phyloP scores from a whole-genome alignment of 2,888 invertebrate species.

The Himalopsyche anomala region DNA sequence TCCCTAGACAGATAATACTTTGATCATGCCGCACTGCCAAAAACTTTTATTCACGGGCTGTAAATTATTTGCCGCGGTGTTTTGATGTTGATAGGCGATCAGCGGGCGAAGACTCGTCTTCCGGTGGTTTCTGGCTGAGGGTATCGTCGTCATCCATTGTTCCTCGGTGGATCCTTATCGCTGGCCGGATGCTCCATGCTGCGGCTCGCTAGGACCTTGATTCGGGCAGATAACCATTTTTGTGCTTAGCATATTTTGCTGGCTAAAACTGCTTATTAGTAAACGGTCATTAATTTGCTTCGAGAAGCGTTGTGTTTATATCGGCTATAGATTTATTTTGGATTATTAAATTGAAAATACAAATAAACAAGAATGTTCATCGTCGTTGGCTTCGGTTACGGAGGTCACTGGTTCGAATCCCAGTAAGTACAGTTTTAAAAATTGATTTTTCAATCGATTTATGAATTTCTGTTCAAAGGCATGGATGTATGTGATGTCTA shows the following conservation, averaged over 20 bases:
- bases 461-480: no score
- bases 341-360: no score
- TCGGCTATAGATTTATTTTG: no score
- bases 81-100: conserved; percentile 32
- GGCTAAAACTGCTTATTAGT: neutral
- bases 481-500: no score
- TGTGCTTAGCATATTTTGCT: conserved; percentile 6
- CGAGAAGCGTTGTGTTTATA: no score
- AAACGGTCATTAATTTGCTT: neutral
- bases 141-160: conserved; percentile 51
- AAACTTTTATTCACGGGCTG: conserved; percentile 49
- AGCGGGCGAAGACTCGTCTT: conserved; percentile 47
- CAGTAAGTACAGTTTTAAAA: no score
- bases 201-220: conserved; percentile 45
- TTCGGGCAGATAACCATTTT: conserved; percentile 6
- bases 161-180: conserved; percentile 47
- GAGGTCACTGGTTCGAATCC: no score
- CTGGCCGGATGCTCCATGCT: conserved; percentile 45
- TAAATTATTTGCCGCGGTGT: conserved; percentile 23
- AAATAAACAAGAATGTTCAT: no score
- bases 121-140: conserved; percentile 48
- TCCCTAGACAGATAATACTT: conserved; percentile 16
- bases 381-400: no score
- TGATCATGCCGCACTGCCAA: conserved; percentile 52
- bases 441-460: no score